phyloP scores from a whole-genome alignment of 2,888 invertebrate genomes.

The Agrochola litura region DNA sequence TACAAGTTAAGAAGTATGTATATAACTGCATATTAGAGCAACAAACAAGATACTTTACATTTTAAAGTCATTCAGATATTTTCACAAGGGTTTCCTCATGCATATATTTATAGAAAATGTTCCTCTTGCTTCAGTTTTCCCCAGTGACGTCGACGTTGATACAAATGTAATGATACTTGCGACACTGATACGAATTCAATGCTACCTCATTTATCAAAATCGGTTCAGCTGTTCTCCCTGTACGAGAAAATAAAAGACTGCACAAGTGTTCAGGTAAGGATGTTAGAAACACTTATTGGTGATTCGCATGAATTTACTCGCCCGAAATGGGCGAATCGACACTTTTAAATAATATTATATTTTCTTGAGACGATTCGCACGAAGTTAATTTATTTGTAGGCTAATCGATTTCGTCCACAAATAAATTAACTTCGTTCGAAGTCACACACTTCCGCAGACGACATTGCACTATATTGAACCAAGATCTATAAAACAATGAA shows the following conservation, averaged over 20 bases:
- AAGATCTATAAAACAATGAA: no score
- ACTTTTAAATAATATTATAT: no score
- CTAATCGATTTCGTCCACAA: no score
- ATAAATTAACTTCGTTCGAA: no score
- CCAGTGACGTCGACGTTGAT: conserved; percentile 44
- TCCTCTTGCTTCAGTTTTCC: conserved; percentile 45
- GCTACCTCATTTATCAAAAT: conserved; percentile 55
- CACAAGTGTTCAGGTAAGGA: background rate
- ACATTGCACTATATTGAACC: no score
- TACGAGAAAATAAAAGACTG: conserved; percentile 37
- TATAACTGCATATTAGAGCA: conserved; percentile 9
- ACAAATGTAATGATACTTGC: conserved; percentile 53
- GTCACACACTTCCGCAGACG: no score
- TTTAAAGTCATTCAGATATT: conserved; percentile 44
- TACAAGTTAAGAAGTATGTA: background rate
- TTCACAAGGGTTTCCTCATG: conserved; percentile 28
- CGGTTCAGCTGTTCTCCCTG: conserved; percentile 30
- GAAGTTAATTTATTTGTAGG: no score
- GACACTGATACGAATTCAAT: conserved; percentile 59
- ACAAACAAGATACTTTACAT: conserved; percentile 25
- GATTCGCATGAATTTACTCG: no score
- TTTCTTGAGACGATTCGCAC: no score
- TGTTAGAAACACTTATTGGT: background rate
- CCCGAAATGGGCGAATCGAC: no score
- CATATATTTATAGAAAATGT: conserved; percentile 41